Evolutionary conservation across 2,797 vertebrate species (phyloP), one percentile per base, ranked within the genome.

Genomic region (Smutsia gigantea): DNA sequence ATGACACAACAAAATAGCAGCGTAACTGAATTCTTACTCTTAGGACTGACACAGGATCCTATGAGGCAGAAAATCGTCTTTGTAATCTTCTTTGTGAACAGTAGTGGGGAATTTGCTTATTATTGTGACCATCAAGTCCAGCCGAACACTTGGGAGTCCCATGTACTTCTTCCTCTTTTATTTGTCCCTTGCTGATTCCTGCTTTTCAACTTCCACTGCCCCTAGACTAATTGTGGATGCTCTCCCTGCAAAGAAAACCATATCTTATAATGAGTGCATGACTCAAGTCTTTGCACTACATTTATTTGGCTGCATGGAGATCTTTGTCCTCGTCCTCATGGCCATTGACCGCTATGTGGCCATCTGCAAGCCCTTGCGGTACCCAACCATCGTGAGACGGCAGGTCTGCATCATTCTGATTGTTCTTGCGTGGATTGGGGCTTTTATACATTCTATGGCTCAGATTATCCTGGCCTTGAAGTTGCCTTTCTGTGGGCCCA

Each of bases 111-210:
- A 90, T 57, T 68, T 77, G 25, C 34, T 97, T 18, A 97, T 97
- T 57, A 84, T 96, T 34, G 19, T 92, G 72, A 93, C 93, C 23
- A 86, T 96, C 42, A 94, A 79, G 46, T 64, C 61, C 59, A 90
- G 93, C 15, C 0, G 0, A 11, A 63, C 39, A 39, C 93, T 95
- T 29, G 93, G 79, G 23, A 95, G 79, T 10, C 97, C 95, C 10
- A 94, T 94, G 95, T 97, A 97, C 81, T 84, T 82, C 53, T 97
- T 97, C 90, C 42, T 96, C 14, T 85, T 25, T 64, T 66, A 79
- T 17, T 85, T 92, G 21, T 97, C 91, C 1, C 81, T 96, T 46
- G 27, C 69, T 5, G 95, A 97, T 29, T 34, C 34, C 31, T 93
- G 63, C 53, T 96, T 92, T 37, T 97, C 93, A 51, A 90, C 91